Evolutionary conservation across 2,113 vertebrate genomes (phyloP).

Genomic region (Bubo bubo): DNA sequence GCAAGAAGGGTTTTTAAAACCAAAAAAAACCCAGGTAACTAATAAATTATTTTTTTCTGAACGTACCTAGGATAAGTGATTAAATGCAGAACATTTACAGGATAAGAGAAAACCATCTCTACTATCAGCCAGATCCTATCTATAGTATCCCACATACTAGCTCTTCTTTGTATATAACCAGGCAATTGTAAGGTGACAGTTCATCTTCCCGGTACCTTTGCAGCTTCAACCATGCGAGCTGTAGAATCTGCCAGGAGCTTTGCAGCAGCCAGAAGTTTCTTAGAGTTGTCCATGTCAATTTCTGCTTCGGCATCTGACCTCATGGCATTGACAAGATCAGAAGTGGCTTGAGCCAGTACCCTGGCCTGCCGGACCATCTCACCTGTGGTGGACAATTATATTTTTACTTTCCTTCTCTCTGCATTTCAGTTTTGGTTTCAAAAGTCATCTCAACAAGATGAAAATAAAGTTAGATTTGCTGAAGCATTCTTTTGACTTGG

Average conservation of each 20-base stretch:
- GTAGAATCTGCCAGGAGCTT: constrained; percentile 97
- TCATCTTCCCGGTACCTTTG: constrained; percentile 82
- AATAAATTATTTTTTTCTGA: background rate
- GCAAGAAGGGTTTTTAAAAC: background rate
- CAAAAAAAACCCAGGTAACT: background rate
- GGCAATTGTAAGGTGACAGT: background rate
- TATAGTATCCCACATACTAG: background rate
- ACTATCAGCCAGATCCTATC: background rate
- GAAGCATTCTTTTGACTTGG: background rate
- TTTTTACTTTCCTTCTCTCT: background rate
- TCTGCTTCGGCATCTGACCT: constrained; percentile 95
- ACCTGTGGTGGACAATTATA: constrained; percentile 70
- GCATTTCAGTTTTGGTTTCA: background rate
- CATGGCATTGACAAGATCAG: constrained; percentile 96
- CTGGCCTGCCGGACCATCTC: constrained; percentile 98
- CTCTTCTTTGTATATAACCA: background rate
- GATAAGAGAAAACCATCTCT: background rate
- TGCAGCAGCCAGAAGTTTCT: constrained; percentile 95
- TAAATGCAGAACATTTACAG: background rate
- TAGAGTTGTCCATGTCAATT: constrained; percentile 96
- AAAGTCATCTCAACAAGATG: background rate
- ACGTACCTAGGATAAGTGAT: background rate
- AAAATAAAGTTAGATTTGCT: background rate
- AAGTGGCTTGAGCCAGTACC: constrained; percentile 97
- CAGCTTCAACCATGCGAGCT: constrained; percentile 97